These are phyloP conservation scores for Siniperca scherzeri DNA, from an alignment of 2,797 vertebrate genomes.

Conservation along the genomic window DNA sequence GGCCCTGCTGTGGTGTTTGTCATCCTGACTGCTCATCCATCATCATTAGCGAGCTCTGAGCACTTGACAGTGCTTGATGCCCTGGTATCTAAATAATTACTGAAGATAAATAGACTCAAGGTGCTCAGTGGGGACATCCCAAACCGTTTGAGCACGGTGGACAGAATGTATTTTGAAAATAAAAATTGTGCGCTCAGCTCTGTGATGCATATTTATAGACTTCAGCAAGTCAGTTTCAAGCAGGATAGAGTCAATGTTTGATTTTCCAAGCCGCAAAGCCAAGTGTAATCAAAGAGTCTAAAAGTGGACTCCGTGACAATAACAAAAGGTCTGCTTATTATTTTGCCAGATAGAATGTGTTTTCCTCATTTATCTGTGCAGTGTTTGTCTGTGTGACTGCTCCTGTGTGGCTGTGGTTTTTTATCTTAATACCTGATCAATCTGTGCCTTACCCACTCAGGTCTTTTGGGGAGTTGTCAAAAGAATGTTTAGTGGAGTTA, in stretches of 20 bases:
- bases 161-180: slow-evolving; percentile 8
- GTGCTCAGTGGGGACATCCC: slow-evolving; percentile 49
- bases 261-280: slow-evolving; percentile 44
- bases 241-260: slow-evolving; percentile 51
- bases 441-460: slow-evolving; percentile 22
- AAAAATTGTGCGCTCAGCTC: neutral
- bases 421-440: slow-evolving; percentile 42
- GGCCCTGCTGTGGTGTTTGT: slow-evolving; percentile 78
- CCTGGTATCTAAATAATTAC: slow-evolving; percentile 76
- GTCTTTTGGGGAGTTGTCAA: slow-evolving; percentile 44
- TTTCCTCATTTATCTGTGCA: slow-evolving; percentile 51
- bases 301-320: slow-evolving; percentile 44
- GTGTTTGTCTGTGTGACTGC: slow-evolving; percentile 46
- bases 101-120: slow-evolving; percentile 73
- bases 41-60: slow-evolving; percentile 80
- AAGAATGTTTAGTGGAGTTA: slow-evolving; percentile 27
- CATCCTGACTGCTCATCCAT: slow-evolving; percentile 80
- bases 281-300: slow-evolving; percentile 47
- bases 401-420: slow-evolving; percentile 23
- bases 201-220: slow-evolving; percentile 19
- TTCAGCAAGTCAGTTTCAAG: slow-evolving; percentile 22
- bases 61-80: slow-evolving; percentile 69
- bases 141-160: slow-evolving; percentile 1
- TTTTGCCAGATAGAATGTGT: slow-evolving; percentile 31
- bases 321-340: slow-evolving; percentile 47